Evolutionary conservation across 2,113 vertebrate species (phyloP), one percentile per base, ranked within the genome.

Genomic region (Rhadina sibilatrix): DNA sequence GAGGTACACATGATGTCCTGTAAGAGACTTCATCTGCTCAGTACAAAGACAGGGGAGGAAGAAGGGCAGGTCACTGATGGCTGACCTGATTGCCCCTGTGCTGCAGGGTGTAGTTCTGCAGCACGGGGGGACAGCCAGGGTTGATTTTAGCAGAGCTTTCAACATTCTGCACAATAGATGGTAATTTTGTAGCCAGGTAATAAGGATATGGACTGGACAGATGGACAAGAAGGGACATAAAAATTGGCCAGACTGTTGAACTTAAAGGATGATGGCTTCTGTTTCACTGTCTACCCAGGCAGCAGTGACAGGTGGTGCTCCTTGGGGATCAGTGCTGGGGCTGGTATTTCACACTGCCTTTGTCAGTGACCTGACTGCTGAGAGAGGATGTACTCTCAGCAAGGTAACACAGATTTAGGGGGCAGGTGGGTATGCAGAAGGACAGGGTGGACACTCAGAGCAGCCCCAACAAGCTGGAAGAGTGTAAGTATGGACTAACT

Each of bases 51-150:
- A 31, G 31, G 4, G n/a, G 31, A 81, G 22, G 22, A 83, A 61
- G 31, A 87, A 53, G 37, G n/a, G 16, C 24, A 87, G 57, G 70
- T 30, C 27, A 3, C 31, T 72, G 42, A 9, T 64, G 72, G 12
- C 12, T 38, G 56, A 21, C 27, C 37, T 65, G n/a, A 22, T 4
- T 15, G 33, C 10, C 21, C 68, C 40, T 64, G 21, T 40, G 59
- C 40, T 69, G 54, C 63, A 38, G 11, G 8, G 33, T 33, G 44
- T 23, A 23, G 11, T 44, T 77, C 68, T 91, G 53, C 37, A 54
- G 11, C 6, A n/a, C 0, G 0, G 35, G 16, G 38, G 13, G 15
- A 75, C 38, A 50, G 33, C 0, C 0, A 1, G n/a, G 5, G 28
- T 1, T 44, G n/a, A 22, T 27, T 82, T 85, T 10, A 71, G 31